A percentile compares a stretch with the other conserved stretches of the same genome.
phyloP scores from a whole-genome alignment of 2,113 vertebrate species.

The Oncorhynchus gorbuscha region DNA sequence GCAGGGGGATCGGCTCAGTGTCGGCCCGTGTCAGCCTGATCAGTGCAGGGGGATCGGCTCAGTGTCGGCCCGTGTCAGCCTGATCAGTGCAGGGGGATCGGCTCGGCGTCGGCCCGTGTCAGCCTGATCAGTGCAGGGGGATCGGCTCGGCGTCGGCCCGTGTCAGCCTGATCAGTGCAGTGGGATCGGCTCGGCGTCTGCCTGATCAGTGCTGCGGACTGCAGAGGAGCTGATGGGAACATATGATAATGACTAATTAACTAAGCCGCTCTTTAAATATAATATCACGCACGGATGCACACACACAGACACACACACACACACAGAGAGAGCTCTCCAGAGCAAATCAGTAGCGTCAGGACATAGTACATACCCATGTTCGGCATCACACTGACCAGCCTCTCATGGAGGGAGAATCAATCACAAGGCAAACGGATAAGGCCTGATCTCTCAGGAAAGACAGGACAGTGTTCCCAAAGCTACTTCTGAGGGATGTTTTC shows the following conservation, averaged over 20 bases:
- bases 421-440: conserved; percentile 29
- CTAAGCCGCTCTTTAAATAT: conserved; percentile 37
- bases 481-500: conserved; percentile 28
- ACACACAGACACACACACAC: background rate
- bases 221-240: conserved; percentile 40
- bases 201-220: conserved; percentile 37
- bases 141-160: too few species aligned
- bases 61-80: too few species aligned
- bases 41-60: too few species aligned
- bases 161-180: conserved; percentile 35
- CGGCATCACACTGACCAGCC: conserved; percentile 27
- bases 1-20: too few species aligned
- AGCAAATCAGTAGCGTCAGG: conserved; percentile 5
- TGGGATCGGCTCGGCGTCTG: conserved; percentile 29
- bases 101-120: too few species aligned
- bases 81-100: too few species aligned
- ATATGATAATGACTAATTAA: conserved; percentile 58
- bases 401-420: conserved; percentile 11
- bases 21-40: too few species aligned
- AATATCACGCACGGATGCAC: conserved; percentile 22
- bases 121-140: too few species aligned
- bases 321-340: conserved; percentile 4
- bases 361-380: conserved; percentile 7
- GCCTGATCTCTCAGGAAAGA: conserved; percentile 42
- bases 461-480: conserved; percentile 39